Percentiles rank a stretch among this genome's conserved stretches.
Conservation (phyloP, 2,797 vertebrate genomes). For the Diglossa cyanea region DNA sequence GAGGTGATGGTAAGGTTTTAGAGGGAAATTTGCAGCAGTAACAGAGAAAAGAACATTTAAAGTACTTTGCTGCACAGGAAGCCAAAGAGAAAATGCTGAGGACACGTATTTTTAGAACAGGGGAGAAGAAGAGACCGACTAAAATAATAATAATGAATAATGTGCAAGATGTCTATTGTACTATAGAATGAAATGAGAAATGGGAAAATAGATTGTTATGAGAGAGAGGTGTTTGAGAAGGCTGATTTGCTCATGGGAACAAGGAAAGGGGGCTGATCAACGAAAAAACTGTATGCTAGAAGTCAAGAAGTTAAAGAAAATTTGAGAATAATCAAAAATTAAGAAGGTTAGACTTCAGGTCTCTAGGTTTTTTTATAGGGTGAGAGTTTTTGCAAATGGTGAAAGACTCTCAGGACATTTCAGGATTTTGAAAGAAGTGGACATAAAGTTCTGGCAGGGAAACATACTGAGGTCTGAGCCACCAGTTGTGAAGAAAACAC, state of each 20-base stretch:
- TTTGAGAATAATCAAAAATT: background rate
- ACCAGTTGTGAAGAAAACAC: background rate
- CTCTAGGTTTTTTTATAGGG: background rate
- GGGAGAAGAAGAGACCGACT: background rate
- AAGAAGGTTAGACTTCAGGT: background rate
- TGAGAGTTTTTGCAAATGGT: background rate
- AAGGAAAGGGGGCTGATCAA: background rate
- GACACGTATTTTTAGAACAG: background rate
- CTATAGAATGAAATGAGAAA: background rate
- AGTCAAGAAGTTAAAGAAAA: background rate
- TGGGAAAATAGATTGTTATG: background rate
- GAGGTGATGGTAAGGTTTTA: background rate
- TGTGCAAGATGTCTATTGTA: background rate
- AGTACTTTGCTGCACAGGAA: background rate
- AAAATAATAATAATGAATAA: background rate
- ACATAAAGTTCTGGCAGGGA: background rate
- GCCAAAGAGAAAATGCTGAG: background rate
- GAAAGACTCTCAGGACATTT: background rate
- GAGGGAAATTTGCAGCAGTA: background rate
- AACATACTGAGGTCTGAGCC: background rate
- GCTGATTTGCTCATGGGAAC: background rate
- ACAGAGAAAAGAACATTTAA: background rate
- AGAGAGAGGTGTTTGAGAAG: background rate
- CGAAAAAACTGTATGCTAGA: background rate
- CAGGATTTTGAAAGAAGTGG: background rate